phyloP scores from a whole-genome alignment of 2,888 invertebrate species.

The Hermaeophaga mercurialis region DNA sequence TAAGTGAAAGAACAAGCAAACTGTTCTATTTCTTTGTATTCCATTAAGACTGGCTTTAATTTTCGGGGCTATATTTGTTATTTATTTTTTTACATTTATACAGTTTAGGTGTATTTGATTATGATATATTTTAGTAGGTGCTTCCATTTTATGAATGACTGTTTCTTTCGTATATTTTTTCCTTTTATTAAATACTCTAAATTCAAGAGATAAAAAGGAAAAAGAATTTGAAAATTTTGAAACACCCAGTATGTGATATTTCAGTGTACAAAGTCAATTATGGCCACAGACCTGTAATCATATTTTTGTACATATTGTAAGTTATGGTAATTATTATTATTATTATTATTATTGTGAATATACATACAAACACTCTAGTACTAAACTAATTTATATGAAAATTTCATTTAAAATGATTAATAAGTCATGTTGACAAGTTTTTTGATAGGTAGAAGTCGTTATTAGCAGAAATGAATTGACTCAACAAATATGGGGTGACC shows the following conservation, averaged over 20 bases:
- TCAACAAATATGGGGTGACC: background rate
- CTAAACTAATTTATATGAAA: conserved; percentile 56
- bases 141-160: conserved; percentile 3
- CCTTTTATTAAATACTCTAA: conserved; percentile 6
- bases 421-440: conserved; percentile 58
- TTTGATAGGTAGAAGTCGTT: conserved; percentile 59
- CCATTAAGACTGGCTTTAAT: too few relatives aligned
- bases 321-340: conserved; percentile 51
- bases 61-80: background rate
- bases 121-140: conserved; percentile 1
- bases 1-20: too few relatives aligned
- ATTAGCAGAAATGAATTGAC: conserved; percentile 33
- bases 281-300: conserved; percentile 59
- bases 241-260: conserved; percentile 44
- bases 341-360: conserved; percentile 51
- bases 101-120: background rate
- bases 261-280: conserved; percentile 64
- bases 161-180: background rate
- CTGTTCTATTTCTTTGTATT: too few relatives aligned
- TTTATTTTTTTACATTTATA: background rate
- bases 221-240: background rate
- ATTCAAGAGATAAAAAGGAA: background rate
- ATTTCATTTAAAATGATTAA: conserved; percentile 60
- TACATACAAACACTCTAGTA: conserved; percentile 51
- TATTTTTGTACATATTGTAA: conserved; percentile 65